Base-by-base conservation (phyloP, 1,140 invertebrate species). In the Anastrepha ludens region DNA sequence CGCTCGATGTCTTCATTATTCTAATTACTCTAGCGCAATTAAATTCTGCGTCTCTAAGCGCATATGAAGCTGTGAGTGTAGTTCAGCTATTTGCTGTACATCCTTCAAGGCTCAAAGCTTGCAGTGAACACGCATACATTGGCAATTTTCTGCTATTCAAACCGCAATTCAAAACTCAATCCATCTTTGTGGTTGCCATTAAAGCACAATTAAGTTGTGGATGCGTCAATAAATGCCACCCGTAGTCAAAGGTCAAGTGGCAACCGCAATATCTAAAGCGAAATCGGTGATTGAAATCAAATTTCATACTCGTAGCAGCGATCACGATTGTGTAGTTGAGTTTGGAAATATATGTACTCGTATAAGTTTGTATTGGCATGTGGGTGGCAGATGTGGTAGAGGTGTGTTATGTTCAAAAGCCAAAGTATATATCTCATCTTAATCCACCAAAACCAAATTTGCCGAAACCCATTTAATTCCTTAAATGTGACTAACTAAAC, bases 151-250 rank as follows among this genome's bases (percentile, higher is more conserved):
- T 29, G 4, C 17, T 17, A 13, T 13, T 11, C 60, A 62, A 55
- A 0, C 44, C n/a, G 13, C n/a, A n/a, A 6, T 15, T 8, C 50
- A 55, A 55, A 47, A 55, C 55, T 55, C 47, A 81, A 81, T 58
- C 3, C n/a, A 58, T 20, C 47, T 50, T 9, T 55, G 50, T 17
- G 74, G 50, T 29, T 81, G 3, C 7, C 74, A 81, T n/a, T 55
- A 29, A 81, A 29, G 15, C 55, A 41, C 17, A 55, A 81, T 81
- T 81, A 81, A 81, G 11, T 58, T 81, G 74, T 11, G 15, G 74
- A 11, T 81, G 41, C 74, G 7, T 58, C 50, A 29, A 3, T 17
- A 55, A 11, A 58, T 55, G 74, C 47, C 74, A 81, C 6, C 5
- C 3, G 17, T 17, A 13, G 60, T 55, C 50, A 20, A 9, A 20